A percentile compares a stretch with the other conserved stretches of the same genome.
Evolutionary conservation across 2,113 vertebrate genomes (phyloP).

Genomic region (Scomber japonicus): DNA sequence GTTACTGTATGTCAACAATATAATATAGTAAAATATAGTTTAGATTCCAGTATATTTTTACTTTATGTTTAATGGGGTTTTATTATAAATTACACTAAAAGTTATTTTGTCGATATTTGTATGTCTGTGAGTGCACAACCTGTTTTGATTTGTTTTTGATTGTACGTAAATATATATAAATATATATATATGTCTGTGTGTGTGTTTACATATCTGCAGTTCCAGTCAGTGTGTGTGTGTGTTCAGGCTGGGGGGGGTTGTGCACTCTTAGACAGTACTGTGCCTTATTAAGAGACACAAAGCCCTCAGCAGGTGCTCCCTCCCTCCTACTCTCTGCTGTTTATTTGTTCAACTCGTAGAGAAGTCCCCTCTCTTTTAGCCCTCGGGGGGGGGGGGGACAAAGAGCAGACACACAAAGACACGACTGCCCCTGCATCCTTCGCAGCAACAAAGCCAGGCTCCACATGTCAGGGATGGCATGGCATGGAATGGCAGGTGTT

Average conservation of each 20-base stretch:
- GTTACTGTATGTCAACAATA: too few species aligned
- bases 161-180: too few species aligned
- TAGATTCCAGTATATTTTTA: too few species aligned
- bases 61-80: too few species aligned
- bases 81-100: too few species aligned
- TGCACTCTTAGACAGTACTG: slow-evolving; percentile 39
- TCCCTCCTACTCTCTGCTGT: slow-evolving; percentile 64
- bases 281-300: slow-evolving; percentile 72
- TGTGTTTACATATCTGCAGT: background rate
- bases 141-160: too few species aligned
- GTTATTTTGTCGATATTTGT: too few species aligned
- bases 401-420: slow-evolving; percentile 70
- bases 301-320: slow-evolving; percentile 76
- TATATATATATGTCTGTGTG: background rate
- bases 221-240: slow-evolving; percentile 3
- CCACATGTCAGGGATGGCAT: slow-evolving; percentile 59
- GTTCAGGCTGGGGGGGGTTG: background rate
- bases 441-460: slow-evolving; percentile 61
- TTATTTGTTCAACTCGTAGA: slow-evolving; percentile 75
- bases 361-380: slow-evolving; percentile 48
- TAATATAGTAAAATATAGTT: too few species aligned
- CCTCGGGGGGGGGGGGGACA: slow-evolving; percentile 56
- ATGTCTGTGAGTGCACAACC: too few species aligned
- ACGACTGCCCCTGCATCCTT: slow-evolving; percentile 49
- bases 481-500: slow-evolving; percentile 73